Evolutionary conservation across 2,113 vertebrate species (phyloP).

Genomic region (Saccopteryx leptura): DNA sequence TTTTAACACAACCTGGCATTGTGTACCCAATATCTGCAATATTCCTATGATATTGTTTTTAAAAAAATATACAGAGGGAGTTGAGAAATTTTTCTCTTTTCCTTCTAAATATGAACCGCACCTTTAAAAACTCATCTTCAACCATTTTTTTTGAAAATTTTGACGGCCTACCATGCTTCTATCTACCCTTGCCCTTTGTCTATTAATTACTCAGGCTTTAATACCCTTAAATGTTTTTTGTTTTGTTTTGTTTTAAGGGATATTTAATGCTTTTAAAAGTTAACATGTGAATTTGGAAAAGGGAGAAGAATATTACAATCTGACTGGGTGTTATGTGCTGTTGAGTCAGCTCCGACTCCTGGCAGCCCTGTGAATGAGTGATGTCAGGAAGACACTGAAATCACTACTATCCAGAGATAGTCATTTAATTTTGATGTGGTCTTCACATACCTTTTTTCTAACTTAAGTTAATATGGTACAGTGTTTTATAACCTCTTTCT

Average conservation of each 20-base stretch:
- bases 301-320: neutral
- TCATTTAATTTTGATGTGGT: neutral
- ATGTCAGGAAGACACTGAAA: neutral
- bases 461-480: neutral
- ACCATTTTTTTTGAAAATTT: neutral
- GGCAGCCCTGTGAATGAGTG: neutral
- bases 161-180: neutral
- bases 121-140: neutral
- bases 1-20: neutral
- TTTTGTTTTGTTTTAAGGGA: conserved; percentile 4
- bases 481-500: neutral
- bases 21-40: neutral
- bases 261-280: neutral
- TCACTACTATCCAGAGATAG: neutral
- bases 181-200: neutral
- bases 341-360: neutral
- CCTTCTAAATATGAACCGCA: neutral
- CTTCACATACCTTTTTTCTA: neutral
- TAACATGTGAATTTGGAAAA: neutral
- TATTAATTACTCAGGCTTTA: neutral
- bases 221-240: neutral
- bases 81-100: neutral
- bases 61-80: neutral
- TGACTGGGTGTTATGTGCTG: neutral
- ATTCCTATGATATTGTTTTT: neutral